Conservation (phyloP, 2,888 invertebrate genomes). For the Eupithecia subfuscata region DNA sequence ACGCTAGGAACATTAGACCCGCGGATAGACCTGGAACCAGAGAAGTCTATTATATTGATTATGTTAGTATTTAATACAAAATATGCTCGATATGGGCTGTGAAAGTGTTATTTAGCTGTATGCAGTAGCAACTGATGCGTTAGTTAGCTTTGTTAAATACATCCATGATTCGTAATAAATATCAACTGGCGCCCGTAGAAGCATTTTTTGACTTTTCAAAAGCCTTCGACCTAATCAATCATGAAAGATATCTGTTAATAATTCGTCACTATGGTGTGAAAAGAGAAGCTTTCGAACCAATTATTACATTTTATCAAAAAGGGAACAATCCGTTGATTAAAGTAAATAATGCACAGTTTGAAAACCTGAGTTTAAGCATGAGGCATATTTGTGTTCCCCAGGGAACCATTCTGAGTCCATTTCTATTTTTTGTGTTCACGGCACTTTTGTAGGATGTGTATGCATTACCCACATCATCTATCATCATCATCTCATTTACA, state of each 20-base stretch:
- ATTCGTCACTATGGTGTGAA: neutral
- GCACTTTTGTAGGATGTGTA: neutral
- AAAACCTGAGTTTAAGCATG: neutral
- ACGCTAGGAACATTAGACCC: slow-evolving; percentile 92
- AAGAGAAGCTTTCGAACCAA: neutral
- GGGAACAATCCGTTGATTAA: neutral
- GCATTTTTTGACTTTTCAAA: neutral
- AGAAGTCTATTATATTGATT: neutral
- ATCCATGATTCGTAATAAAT: too few relatives aligned
- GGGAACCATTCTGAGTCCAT: neutral
- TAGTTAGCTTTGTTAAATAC: too few relatives aligned
- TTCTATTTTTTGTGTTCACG: neutral
- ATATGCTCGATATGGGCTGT: too few relatives aligned
- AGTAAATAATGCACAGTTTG: too few relatives aligned
- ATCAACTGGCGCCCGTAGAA: neutral
- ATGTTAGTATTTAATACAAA: too few relatives aligned
- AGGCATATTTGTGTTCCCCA: neutral
- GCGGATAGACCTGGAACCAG: slow-evolving; percentile 90
- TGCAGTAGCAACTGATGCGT: too few relatives aligned
- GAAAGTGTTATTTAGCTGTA: too few relatives aligned
- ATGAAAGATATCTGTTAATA: neutral
- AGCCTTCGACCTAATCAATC: neutral
- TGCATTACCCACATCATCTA: neutral
- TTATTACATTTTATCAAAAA: neutral
- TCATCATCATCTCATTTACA: too few relatives aligned